phyloP scores from a whole-genome alignment of 2,888 invertebrate genomes.

The Melieria omissa region DNA sequence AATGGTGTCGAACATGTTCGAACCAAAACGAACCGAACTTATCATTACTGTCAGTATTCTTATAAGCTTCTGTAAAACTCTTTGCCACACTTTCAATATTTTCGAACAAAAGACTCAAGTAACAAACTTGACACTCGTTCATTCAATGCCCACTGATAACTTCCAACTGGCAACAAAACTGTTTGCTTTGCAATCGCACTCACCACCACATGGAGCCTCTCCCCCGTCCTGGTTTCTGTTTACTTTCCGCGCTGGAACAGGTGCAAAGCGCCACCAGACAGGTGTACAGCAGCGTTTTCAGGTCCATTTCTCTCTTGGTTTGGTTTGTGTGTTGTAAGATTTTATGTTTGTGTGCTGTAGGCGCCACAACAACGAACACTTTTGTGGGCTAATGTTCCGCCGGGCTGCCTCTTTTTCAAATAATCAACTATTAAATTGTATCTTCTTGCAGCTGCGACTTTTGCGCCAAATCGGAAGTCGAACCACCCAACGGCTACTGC shows the following conservation, averaged over 20 bases:
- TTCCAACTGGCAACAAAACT: too few relatives aligned
- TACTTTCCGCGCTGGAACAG: constrained; percentile 58
- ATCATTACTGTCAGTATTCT: too few relatives aligned
- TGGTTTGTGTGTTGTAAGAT: constrained; percentile 24
- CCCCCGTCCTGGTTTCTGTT: constrained; percentile 77
- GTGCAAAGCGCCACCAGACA: constrained; percentile 60
- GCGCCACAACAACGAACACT: not conserved
- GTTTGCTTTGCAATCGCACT: constrained; percentile 64
- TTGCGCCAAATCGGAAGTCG: constrained; percentile 4
- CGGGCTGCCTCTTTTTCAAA: not conserved
- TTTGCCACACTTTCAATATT: too few relatives aligned
- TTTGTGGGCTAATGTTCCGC: not conserved
- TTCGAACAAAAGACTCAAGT: constrained; percentile 43
- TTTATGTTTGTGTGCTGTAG: constrained; percentile 24
- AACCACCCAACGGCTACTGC: constrained; percentile 10
- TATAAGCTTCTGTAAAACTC: too few relatives aligned
- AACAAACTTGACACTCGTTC: constrained; percentile 33
- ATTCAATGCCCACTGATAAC: not conserved
- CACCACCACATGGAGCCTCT: constrained; percentile 94
- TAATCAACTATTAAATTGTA: too few relatives aligned
- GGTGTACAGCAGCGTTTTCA: constrained; percentile 58
- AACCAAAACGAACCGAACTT: too few relatives aligned
- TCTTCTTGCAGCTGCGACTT: too few relatives aligned
- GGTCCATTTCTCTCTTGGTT: constrained; percentile 58
- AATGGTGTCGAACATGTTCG: too few relatives aligned